Conservation (phyloP, 1,140 invertebrate genomes). For the Neodiprion lecontei region DNA sequence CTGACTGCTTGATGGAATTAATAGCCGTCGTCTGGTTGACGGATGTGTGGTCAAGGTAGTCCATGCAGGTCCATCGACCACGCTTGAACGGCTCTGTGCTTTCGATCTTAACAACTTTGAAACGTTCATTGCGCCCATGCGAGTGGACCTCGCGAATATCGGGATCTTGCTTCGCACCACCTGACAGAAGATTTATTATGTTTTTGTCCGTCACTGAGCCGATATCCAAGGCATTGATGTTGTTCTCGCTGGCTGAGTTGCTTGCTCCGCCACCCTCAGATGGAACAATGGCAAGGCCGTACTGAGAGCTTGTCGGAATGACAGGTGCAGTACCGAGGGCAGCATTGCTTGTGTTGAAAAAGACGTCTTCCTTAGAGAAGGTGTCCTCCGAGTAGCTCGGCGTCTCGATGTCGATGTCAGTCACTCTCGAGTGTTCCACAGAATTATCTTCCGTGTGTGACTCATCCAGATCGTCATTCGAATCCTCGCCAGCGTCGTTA, state of each 20-base stretch:
- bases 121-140: slow-evolving; percentile 81
- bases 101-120: slow-evolving; percentile 96
- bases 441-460: slow-evolving; percentile 86
- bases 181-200: slow-evolving; percentile 60
- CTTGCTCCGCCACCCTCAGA: slow-evolving; percentile 66
- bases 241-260: slow-evolving; percentile 68
- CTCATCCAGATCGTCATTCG: slow-evolving; percentile 91
- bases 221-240: slow-evolving; percentile 68
- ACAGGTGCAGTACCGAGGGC: slow-evolving; percentile 79
- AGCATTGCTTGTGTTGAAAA: slow-evolving; percentile 77
- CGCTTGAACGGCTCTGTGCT: slow-evolving; percentile 93
- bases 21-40: slow-evolving; percentile 62
- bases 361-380: slow-evolving; percentile 82
- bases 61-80: slow-evolving; percentile 94
- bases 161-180: slow-evolving; percentile 65
- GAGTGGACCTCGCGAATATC: slow-evolving; percentile 76
- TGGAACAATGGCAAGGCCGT: slow-evolving; percentile 80
- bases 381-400: slow-evolving; percentile 86
- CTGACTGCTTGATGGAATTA: slow-evolving; percentile 49
- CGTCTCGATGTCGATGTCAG: slow-evolving; percentile 84
- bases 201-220: slow-evolving; percentile 60
- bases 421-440: slow-evolving; percentile 77
- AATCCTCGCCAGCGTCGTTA: slow-evolving; percentile 89
- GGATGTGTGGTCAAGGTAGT: slow-evolving; percentile 88
- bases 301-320: slow-evolving; percentile 83